These are phyloP conservation scores for Synergus itoensis DNA, from an alignment of 2,888 invertebrate genomes.

Conservation along the genomic window DNA sequence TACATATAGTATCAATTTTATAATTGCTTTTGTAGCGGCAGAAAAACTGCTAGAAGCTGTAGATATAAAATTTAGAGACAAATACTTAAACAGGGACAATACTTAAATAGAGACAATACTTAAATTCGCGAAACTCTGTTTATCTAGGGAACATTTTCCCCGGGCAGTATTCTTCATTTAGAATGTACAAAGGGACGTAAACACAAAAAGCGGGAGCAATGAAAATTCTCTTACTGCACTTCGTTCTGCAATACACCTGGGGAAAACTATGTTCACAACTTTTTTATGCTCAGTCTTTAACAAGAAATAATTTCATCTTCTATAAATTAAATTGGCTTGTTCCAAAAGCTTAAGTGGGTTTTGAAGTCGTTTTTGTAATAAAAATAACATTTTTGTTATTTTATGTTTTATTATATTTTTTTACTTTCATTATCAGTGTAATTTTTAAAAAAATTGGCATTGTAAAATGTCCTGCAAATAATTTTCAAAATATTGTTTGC, in stretches of 20 bases:
- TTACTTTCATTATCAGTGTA: no score
- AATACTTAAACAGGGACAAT: no score
- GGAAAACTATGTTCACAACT: neutral
- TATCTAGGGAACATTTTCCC: neutral
- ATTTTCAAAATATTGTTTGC: no score
- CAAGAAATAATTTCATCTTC: neutral
- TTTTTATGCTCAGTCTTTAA: neutral
- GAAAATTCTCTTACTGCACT: neutral
- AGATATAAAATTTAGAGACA: no score
- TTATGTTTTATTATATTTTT: no score
- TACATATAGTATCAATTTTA: no score
- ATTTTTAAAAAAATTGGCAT: no score
- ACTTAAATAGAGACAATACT: no score
- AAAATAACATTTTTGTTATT: neutral
- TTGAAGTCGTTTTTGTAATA: no score
- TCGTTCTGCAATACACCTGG: neutral
- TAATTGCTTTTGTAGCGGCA: no score
- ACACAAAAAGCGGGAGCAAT: neutral
- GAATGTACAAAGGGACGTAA: neutral
- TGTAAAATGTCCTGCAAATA: no score
- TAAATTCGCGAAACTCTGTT: constrained; percentile 1
- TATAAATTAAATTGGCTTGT: neutral
- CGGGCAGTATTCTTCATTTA: neutral
- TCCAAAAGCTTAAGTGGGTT: neutral
- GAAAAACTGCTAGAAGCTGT: no score